phyloP scores from a whole-genome alignment of 2,797 vertebrate genomes.

The Enteromius treurensis region DNA sequence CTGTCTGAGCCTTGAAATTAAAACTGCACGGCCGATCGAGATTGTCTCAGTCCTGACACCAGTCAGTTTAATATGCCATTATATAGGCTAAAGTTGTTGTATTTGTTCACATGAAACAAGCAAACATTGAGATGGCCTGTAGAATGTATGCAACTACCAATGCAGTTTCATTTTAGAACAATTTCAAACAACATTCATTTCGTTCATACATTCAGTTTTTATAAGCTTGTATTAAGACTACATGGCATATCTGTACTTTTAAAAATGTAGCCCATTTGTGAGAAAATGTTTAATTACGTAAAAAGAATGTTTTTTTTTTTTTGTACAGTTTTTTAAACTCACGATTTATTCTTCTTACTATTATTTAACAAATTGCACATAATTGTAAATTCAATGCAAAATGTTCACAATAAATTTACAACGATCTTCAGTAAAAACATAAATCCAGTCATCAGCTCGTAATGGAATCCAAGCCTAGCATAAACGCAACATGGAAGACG shows the following conservation, averaged over 20 bases:
- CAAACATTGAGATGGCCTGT: background rate
- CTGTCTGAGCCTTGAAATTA: slow-evolving; percentile 62
- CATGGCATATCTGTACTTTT: background rate
- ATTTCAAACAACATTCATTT: background rate
- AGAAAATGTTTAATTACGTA: background rate
- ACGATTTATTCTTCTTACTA: background rate
- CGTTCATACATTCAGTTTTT: background rate
- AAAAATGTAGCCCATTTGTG: background rate
- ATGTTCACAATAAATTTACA: background rate
- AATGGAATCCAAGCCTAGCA: slow-evolving; percentile 3
- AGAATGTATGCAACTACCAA: background rate
- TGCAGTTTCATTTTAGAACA: background rate
- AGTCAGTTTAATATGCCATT: slow-evolving; percentile 5
- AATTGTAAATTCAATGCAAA: background rate
- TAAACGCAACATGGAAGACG: background rate
- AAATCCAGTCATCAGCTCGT: background rate
- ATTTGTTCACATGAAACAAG: background rate
- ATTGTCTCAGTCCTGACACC: background rate
- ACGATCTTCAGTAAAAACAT: background rate
- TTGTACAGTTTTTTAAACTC: background rate
- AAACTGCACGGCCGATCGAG: slow-evolving; percentile 12
- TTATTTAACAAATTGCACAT: background rate
- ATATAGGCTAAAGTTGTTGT: background rate
- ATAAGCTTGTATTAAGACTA: background rate
- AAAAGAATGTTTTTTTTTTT: background rate